Evolutionary conservation across 2,888 invertebrate species (phyloP), one percentile per base, ranked within the genome.

Genomic region (Hemistola chrysoprasaria): DNA sequence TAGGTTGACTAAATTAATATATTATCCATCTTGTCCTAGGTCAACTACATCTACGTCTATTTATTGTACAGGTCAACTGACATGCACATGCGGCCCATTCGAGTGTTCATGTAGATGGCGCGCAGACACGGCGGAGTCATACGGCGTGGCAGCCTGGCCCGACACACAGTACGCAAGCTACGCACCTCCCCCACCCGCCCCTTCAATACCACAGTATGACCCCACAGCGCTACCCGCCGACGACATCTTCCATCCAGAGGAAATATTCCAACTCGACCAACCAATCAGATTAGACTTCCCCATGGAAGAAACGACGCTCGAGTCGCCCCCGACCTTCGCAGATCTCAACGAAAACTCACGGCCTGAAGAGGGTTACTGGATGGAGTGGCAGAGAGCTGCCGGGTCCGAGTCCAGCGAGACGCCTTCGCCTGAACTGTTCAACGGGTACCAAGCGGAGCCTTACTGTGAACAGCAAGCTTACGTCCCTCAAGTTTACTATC

Each of bases 201-300:
- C 79, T 6, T 64, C 87, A 5, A 83, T 80, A 16, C 82, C 68
- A 38, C 81, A 59, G 10, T 92, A 91, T 78, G 93, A 93, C 58
- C 92, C 93, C 36, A 83, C 90, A 0, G 78, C 90, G 0, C 82
- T 93, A 11, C 91, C 92, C 28, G 86, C 91, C 0, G 90, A 91
- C 25, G 94, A 94, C 60, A 85, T 94, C 11, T 94, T 94, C 68
- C 94, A 94, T 64, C 94, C 94, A 0, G 94, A 94, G 65, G 94
- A 94, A 72, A 94, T 94, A 49, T 94, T 94, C 75, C 94, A 94
- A 68, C 75, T 94, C 42, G 94, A 94, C 62, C 94, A 94, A 64
- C 94, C 94, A 0, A 88, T 94, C 23, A 83, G 93, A 56, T 79
- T 92, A 0, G 93, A 93, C 59, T 93, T 91, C 51, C 78, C 88